Evolutionary conservation across 1,140 invertebrate species (phyloP), one percentile per base, ranked within the genome.

Genomic region (Papilio polyxenes): DNA sequence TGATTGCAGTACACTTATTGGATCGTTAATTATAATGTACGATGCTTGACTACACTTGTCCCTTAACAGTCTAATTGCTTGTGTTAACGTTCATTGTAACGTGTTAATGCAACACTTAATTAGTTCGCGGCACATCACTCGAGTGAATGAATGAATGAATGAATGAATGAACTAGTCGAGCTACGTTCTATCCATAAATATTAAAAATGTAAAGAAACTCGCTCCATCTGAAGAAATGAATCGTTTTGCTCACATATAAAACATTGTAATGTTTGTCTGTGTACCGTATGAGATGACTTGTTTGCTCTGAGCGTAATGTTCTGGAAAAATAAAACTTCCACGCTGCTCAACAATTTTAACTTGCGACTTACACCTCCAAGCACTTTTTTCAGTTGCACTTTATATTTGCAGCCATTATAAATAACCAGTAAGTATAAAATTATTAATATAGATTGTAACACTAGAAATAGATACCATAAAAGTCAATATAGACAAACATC

Each of bases 81-180:
- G 77, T 81, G 82, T 84, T 82, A 84, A 84, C 81, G 84, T 81
- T 84, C 69, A 74, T 78, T 51, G 81, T 83, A 84, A 82, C 85
- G 82, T 82, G 84, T 83, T 84, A 82, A 86, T 78, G 59, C 81
- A 82, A 82, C 81, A 72, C 80, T 83, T 85, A 85, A 85, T 83
- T 86, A 86, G 80, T 82, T 81, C 53, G 51, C 51, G 51, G 82
- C 65, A 83, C 82, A 84, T 85, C 82, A 86, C 80, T 82, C 72
- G 85, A 81, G 82, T 85, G 84, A 86, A 86, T 85, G 83, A 84
- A 86, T 83, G 83, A 81, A 81, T 85, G 83, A 59, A 40, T 40
- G 40, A 44, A 44, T 44, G 40, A 84, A 86, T 86, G 85, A 62
- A 48, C 51, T 15, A 77, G 75, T 56, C 48, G 20, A 48, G 11